These are phyloP conservation scores for Mormyrus lacerda DNA, from an alignment of 2,113 vertebrate genomes.

Conservation along the genomic window DNA sequence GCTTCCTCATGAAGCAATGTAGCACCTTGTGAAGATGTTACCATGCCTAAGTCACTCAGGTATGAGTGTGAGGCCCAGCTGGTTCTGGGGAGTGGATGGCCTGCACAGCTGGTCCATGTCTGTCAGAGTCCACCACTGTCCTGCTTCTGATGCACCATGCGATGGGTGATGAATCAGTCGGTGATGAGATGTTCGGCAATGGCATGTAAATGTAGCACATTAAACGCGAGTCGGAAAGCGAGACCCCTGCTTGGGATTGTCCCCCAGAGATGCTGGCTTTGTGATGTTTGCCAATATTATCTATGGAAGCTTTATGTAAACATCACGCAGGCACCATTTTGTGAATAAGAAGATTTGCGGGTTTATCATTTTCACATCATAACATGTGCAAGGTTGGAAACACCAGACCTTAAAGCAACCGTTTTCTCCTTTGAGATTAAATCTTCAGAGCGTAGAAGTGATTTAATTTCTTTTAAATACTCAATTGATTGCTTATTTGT, in stretches of 20 bases:
- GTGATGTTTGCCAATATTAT: constrained; percentile 41
- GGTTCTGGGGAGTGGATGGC: not conserved
- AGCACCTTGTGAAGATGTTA: not conserved
- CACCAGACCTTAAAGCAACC: constrained; percentile 2
- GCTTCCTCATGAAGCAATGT: not conserved
- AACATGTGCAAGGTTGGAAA: constrained; percentile 18
- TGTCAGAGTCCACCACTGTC: not conserved
- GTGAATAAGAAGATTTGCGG: constrained; percentile 36
- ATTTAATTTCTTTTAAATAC: constrained; percentile 15
- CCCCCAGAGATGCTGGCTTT: constrained; percentile 32
- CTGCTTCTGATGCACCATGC: not conserved
- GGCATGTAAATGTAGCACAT: not conserved
- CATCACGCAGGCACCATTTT: constrained; percentile 31
- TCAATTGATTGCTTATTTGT: constrained; percentile 31
- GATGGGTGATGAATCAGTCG: not conserved
- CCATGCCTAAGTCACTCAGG: not conserved
- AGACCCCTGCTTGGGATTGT: not conserved
- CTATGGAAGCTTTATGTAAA: constrained; percentile 40
- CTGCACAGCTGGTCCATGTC: not conserved
- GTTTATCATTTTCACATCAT: constrained; percentile 37
- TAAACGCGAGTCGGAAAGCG: not conserved
- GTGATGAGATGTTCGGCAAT: not conserved
- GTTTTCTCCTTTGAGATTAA: constrained; percentile 14
- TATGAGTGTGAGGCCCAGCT: not conserved
- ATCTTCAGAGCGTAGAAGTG: constrained; percentile 24